Conservation (phyloP, 1,140 invertebrate genomes). For the Eriocheir sinensis region DNA sequence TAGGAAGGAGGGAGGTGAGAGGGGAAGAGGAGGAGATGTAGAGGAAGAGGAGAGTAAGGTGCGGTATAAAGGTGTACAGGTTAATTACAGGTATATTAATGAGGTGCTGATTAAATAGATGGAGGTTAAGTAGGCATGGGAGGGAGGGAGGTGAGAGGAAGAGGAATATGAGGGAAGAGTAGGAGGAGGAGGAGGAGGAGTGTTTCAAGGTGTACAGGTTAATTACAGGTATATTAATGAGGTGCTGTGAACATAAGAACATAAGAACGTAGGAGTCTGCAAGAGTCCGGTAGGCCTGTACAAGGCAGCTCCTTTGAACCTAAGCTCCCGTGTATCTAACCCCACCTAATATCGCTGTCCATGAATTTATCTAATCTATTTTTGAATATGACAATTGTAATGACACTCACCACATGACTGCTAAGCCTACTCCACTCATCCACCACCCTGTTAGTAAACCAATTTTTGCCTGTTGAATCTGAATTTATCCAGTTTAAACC, state of each 20-base stretch:
- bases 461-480: background rate
- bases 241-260: background rate
- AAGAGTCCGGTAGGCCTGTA: no score
- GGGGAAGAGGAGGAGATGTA: constrained; percentile 48
- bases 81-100: background rate
- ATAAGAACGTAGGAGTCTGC: no score
- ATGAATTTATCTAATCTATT: no score
- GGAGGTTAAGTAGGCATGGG: background rate
- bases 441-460: no score
- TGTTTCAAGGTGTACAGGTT: background rate
- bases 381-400: no score
- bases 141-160: constrained; percentile 26
- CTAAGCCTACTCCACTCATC: no score
- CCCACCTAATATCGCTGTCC: no score
- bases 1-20: background rate
- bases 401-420: no score
- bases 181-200: background rate
- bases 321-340: no score
- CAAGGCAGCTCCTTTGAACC: no score
- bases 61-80: background rate
- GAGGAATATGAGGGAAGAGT: background rate
- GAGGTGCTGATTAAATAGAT: background rate
- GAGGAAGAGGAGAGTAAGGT: background rate
- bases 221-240: background rate
- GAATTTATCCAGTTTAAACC: background rate